Percentiles rank a stretch among this genome's conserved stretches.
phyloP scores from a whole-genome alignment of 2,888 invertebrate genomes.

The Hanleya hanleyi region DNA sequence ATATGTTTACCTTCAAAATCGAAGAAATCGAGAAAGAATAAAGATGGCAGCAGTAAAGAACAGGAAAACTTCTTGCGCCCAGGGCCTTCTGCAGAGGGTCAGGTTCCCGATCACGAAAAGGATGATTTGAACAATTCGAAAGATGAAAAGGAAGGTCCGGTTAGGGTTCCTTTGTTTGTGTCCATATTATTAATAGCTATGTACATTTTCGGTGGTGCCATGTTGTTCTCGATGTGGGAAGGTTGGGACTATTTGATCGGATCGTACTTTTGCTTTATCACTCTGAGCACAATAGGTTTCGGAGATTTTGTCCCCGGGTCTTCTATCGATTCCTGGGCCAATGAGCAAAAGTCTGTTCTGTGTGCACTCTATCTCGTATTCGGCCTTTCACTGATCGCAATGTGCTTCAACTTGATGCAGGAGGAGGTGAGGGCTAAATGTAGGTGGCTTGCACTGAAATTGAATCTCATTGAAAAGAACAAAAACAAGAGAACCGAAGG shows the following conservation, averaged over 20 bases:
- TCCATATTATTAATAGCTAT: conserved; percentile 92
- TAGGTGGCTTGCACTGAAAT: conserved; percentile 53
- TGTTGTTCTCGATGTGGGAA: conserved; percentile 93
- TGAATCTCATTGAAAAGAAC: conserved; percentile 46
- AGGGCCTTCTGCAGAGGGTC: neutral
- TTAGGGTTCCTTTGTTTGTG: conserved; percentile 85
- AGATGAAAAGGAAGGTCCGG: conserved; percentile 22
- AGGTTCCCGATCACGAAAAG: neutral
- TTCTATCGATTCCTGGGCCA: conserved; percentile 33
- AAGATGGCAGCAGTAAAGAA: neutral
- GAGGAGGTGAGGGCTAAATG: conserved; percentile 64
- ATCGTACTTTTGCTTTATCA: conserved; percentile 71
- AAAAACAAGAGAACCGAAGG: no score
- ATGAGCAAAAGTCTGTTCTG: conserved; percentile 44
- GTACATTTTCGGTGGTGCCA: conserved; percentile 89
- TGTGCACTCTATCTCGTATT: conserved; percentile 63
- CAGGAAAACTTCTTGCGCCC: no score
- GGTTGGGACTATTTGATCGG: conserved; percentile 93
- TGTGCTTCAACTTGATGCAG: conserved; percentile 72
- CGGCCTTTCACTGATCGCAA: conserved; percentile 70
- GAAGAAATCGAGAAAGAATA: no score
- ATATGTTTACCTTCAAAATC: no score
- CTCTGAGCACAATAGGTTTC: conserved; percentile 69
- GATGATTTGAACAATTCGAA: no score
- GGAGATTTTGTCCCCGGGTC: conserved; percentile 68